Percentiles rank a stretch among this genome's conserved stretches.
Evolutionary conservation across 2,888 invertebrate species (phyloP).

Genomic region (Ochropleura leucogaster): DNA sequence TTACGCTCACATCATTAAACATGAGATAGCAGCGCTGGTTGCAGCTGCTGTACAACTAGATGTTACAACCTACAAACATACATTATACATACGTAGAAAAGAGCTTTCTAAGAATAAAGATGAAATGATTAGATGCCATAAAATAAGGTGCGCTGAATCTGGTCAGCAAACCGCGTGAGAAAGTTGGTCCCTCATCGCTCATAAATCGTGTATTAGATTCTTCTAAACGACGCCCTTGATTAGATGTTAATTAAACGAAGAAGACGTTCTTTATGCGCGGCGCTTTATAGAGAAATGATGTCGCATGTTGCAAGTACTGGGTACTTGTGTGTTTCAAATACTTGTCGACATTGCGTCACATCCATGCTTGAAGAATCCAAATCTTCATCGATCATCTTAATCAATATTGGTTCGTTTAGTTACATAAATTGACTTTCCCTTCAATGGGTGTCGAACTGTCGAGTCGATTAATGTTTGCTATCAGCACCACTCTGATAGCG

Average conservation of each 20-base stretch:
- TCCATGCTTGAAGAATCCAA: conserved; percentile 75
- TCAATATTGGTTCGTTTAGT: conserved; percentile 85
- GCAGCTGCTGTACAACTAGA: conserved; percentile 42
- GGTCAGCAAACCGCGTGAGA: conserved; percentile 82
- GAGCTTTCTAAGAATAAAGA: conserved; percentile 67
- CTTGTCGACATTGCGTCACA: conserved; percentile 71
- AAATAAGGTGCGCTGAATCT: conserved; percentile 78
- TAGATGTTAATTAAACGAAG: conserved; percentile 85
- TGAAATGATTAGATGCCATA: conserved; percentile 71
- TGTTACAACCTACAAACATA: conserved; percentile 57
- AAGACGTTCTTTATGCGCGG: conserved; percentile 79
- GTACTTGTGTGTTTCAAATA: conserved; percentile 69
- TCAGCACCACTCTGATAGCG: conserved; percentile 45
- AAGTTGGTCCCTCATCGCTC: conserved; percentile 76
- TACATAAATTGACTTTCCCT: conserved; percentile 85
- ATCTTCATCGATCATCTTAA: conserved; percentile 79
- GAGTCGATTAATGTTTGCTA: conserved; percentile 58
- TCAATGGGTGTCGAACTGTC: conserved; percentile 49
- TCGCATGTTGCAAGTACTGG: conserved; percentile 71
- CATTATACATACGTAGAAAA: conserved; percentile 52
- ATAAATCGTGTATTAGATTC: conserved; percentile 82
- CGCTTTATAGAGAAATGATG: conserved; percentile 69
- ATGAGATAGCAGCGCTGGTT: conserved; percentile 32
- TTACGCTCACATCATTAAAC: conserved; percentile 48
- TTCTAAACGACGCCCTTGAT: conserved; percentile 85